Evolutionary conservation across 1,140 invertebrate species (phyloP).

Genomic region (Delia radicum): DNA sequence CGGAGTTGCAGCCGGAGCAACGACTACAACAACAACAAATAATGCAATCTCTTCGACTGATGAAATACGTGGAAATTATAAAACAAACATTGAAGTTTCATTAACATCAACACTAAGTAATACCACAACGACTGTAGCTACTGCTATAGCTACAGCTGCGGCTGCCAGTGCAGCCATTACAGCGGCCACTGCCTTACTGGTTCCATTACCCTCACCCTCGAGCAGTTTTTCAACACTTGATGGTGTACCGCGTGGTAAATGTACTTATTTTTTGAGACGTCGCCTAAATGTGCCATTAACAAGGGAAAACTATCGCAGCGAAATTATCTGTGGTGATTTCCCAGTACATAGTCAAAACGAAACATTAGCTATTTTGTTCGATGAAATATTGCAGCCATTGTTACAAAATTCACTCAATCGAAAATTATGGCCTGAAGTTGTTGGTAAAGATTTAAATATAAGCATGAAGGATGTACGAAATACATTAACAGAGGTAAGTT

Average conservation of each 20-base stretch:
- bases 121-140: neutral
- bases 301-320: constrained; percentile 62
- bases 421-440: constrained; percentile 67
- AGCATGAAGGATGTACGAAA: constrained; percentile 72
- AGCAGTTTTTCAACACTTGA: constrained; percentile 50
- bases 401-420: constrained; percentile 65
- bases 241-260: constrained; percentile 60
- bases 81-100: constrained; percentile 10
- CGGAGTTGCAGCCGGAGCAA: constrained; percentile 48
- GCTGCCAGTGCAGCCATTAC: constrained; percentile 30
- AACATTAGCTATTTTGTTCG: constrained; percentile 69
- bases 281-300: constrained; percentile 57
- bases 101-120: neutral
- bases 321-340: constrained; percentile 74
- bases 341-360: constrained; percentile 62
- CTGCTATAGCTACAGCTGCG: neutral
- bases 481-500: constrained; percentile 65
- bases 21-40: constrained; percentile 34
- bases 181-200: constrained; percentile 29
- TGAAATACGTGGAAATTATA: neutral
- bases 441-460: constrained; percentile 68
- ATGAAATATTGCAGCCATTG: constrained; percentile 73
- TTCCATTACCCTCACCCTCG: constrained; percentile 43
- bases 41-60: neutral
- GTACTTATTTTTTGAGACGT: constrained; percentile 70